phyloP scores from a whole-genome alignment of 1,140 invertebrate genomes.

The Paraescarpia echinospica region DNA sequence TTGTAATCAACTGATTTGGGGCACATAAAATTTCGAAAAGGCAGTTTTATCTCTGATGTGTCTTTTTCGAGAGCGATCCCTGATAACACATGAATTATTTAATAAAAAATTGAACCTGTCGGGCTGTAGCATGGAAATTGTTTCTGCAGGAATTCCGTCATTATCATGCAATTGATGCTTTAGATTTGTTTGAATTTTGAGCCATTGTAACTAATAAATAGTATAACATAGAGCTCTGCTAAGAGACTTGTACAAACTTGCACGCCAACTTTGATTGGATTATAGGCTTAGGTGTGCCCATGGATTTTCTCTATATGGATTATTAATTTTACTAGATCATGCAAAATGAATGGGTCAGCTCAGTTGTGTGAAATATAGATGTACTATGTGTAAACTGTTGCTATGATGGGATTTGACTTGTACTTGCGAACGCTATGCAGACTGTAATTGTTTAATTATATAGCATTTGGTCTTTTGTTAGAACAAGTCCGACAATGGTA shows the following conservation, averaged over 20 bases:
- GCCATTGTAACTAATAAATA: neutral
- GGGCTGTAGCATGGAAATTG: too few species aligned
- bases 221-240: neutral
- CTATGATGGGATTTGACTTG: neutral
- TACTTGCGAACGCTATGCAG: neutral
- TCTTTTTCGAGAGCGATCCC: too few species aligned
- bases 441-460: neutral
- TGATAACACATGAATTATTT: too few species aligned
- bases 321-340: neutral
- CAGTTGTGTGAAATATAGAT: neutral
- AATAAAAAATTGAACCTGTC: too few species aligned
- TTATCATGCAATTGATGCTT: too few species aligned
- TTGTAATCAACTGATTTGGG: too few species aligned
- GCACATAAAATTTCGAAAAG: too few species aligned
- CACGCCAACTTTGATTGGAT: neutral
- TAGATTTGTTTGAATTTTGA: neutral
- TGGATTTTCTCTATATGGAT: neutral
- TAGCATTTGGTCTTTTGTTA: neutral
- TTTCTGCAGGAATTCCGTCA: too few species aligned
- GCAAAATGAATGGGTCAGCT: too few species aligned
- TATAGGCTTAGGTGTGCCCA: neutral
- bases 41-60: too few species aligned
- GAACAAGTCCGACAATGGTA: neutral
- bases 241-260: neutral
- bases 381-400: neutral